Conservation (phyloP, 2,113 vertebrate genomes). For the Pelecanoides urinatrix region DNA sequence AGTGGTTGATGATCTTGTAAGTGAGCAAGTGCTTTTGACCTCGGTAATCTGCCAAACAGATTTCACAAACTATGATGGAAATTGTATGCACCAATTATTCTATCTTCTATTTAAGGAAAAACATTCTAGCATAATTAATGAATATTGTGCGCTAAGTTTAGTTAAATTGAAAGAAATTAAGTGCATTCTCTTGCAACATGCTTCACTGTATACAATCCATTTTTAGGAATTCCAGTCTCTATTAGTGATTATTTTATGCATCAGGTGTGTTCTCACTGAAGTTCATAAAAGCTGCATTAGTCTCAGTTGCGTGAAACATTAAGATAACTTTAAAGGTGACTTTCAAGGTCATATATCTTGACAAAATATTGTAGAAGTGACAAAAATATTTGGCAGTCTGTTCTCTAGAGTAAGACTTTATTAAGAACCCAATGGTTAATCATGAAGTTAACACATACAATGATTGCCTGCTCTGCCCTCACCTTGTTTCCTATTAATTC, state of each 20-base stretch:
- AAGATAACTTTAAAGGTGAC: constrained; percentile 49
- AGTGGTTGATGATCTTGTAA: not conserved
- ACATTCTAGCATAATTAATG: not conserved
- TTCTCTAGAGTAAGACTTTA: constrained; percentile 48
- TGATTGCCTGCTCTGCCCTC: constrained; percentile 65
- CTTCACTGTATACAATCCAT: not conserved
- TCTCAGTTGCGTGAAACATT: constrained; percentile 25
- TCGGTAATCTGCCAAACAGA: not conserved
- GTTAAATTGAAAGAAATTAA: not conserved
- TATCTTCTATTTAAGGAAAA: not conserved
- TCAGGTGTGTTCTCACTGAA: constrained; percentile 40
- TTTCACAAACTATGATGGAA: constrained; percentile 4
- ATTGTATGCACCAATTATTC: not conserved
- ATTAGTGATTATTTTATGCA: not conserved
- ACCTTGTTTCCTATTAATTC: constrained; percentile 66
- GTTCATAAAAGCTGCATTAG: constrained; percentile 31
- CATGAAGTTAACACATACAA: constrained; percentile 58
- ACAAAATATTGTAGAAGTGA: constrained; percentile 61
- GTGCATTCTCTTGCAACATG: not conserved
- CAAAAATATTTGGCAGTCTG: constrained; percentile 63
- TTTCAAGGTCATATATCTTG: constrained; percentile 53
- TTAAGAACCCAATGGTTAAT: constrained; percentile 64
- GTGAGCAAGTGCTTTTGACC: not conserved
- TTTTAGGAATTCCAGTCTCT: not conserved
- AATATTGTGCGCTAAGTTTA: not conserved